Base-by-base conservation (phyloP, 2,113 vertebrate genomes). In the Chionodraco myersi region DNA sequence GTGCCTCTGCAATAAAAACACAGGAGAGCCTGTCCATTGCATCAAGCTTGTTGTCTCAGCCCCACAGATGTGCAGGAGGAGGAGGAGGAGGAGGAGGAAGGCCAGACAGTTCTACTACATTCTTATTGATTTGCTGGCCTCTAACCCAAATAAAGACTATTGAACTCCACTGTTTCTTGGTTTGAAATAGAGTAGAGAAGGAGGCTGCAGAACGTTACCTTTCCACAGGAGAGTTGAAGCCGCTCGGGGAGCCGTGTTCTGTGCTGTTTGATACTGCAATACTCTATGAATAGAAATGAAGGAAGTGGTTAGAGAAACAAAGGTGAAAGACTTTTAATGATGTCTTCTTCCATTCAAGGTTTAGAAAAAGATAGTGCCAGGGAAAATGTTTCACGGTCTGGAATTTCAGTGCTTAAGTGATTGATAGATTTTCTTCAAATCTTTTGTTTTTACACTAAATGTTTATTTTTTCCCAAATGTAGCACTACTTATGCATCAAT, bases 181-280 rank as follows among this genome's bases (percentile, higher is more conserved):
- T 16, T 30, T 21, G 21, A 54, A 57, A 41, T 45, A 63, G 9
- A 18, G 5, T 1, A 36, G 59, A 47, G 44, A n/a, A 13, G 36
- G 12, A 41, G 30, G 36, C 36, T 41, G 36, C 36, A 1, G 54
- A 57, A 10, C 41, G 41, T 88, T 93, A 98, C 97, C 96, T 99
- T 89, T 98, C 97, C 81, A 96, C 95, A 0, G 96, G 95, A 53
- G 96, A 97, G 88, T 88, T 94, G 91, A 98, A 96, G 66, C 96
- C 96, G 0, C 95, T 96, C 13, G 93, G 82, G 0, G 93, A 86
- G 5, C 79, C 80, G 1, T 41, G 87, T 34, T 96, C 95, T 0
- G 56, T 63, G 84, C 93, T 95, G 77, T 84, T 90, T 89, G 95
- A 96, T 48, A 97, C 95, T 0, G 96, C 96, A 1, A 97, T 96